Percentiles rank a stretch among this genome's conserved stretches.
phyloP scores from a whole-genome alignment of 2,797 vertebrate species.

The Clarias laeviceps region DNA sequence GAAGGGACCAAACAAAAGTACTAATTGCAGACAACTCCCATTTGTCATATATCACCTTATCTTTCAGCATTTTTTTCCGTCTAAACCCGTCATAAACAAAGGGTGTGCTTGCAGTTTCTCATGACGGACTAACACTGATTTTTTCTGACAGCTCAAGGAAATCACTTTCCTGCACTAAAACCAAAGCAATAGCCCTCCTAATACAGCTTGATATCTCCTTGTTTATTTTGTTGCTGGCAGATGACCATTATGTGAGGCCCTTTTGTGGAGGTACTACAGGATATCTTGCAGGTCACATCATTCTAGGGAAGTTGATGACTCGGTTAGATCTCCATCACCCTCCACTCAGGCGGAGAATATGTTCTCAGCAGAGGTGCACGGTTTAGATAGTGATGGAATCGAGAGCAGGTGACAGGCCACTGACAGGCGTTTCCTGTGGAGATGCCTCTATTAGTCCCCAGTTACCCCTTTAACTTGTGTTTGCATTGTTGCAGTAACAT shows the following conservation, averaged over 20 bases:
- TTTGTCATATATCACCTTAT: conserved; percentile 9
- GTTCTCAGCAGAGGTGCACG: conserved; percentile 66
- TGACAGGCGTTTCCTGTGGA: conserved; percentile 54
- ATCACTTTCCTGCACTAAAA: conserved; percentile 84
- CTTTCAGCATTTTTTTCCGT: conserved; percentile 12
- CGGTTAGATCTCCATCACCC: conserved; percentile 86
- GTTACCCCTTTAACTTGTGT: conserved; percentile 46
- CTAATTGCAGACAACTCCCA: not conserved
- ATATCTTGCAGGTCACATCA: conserved; percentile 85
- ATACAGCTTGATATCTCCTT: conserved; percentile 82
- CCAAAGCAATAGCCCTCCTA: conserved; percentile 76
- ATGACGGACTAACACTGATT: conserved; percentile 70
- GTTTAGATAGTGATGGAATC: conserved; percentile 58
- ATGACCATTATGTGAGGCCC: conserved; percentile 81
- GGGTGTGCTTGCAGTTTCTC: conserved; percentile 34
- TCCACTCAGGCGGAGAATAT: conserved; percentile 77
- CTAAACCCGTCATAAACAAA: conserved; percentile 23
- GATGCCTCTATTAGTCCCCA: conserved; percentile 59
- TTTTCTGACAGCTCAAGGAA: conserved; percentile 83
- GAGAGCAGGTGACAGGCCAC: conserved; percentile 55
- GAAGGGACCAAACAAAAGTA: not conserved
- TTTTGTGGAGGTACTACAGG: conserved; percentile 76
- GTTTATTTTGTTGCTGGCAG: conserved; percentile 81
- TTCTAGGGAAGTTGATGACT: conserved; percentile 85
- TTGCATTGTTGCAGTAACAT: conserved; percentile 42